Base-by-base conservation (phyloP, 1,140 invertebrate species). In the Cotesia chilonis region DNA sequence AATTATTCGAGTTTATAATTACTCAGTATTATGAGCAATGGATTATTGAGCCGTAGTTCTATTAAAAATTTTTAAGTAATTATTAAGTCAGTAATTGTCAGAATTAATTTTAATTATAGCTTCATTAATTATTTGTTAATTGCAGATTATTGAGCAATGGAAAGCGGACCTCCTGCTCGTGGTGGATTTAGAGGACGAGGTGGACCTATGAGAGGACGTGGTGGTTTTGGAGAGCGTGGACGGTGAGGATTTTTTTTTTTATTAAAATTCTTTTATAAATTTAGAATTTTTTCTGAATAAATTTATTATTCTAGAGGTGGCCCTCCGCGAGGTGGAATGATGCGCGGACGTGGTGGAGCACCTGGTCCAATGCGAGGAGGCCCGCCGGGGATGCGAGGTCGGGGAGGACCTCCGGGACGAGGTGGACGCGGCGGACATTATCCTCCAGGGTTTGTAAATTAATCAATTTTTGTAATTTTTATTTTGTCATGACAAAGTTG, bases 351-450 rank as follows among this genome's bases (percentile, higher is more conserved):
- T 38, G 83, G 84, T 17, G 84, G 84, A 6, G 82, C 79, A 37
- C 81, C 82, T 9, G 83, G 84, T 61, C 81, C 81, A 4, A 84
- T 84, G 80, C 73, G 84, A 76, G 82, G 83, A 6, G 82, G 84
- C 47, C 83, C 83, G 17, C 84, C 83, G 38, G 82, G 82, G 52
- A 85, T 84, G 82, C 75, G 86, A 67, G 84, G 84, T 7, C 75
- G 85, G 72, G 86, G 86, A 55, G 85, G 85, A 20, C 83, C 82
- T 12, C 83, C 83, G 14, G 77, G 78, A 4, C 79, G 85, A 77
- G 85, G 84, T 20, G 78, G 85, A 51, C 79, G 85, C 10, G 82
- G 83, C 14, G 84, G 84, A 74, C 85, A 86, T 70, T 86, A 85
- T 69, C 84, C 85, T 68, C 79, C 83, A 63, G 81, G 85, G 84